Evolutionary conservation across 92 coral and sea anemone species (phyloP).

Genomic region (Siderastrea siderea): DNA sequence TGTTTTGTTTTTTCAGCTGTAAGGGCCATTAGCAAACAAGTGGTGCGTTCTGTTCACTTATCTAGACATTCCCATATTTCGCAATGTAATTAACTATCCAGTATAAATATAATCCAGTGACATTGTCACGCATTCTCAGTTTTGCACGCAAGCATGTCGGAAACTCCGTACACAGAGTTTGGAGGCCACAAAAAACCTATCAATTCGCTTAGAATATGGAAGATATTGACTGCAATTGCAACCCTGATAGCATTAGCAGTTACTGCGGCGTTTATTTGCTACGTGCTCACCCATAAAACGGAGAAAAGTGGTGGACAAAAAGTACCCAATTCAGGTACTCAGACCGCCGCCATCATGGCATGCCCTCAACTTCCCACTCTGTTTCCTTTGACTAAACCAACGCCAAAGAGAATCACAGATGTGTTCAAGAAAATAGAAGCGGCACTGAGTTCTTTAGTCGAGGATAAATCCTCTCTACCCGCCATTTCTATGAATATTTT

Average conservation of each 20-base stretch:
- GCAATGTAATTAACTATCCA: too few relatives aligned
- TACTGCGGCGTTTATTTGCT: conserved; percentile 38
- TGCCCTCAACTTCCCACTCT: conserved; percentile 66
- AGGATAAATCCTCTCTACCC: conserved; percentile 41
- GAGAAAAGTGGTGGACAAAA: not conserved
- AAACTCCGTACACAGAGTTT: too few relatives aligned
- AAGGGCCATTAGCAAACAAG: too few relatives aligned
- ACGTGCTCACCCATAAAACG: conserved; percentile 16
- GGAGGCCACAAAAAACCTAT: not conserved
- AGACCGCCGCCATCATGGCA: not conserved
- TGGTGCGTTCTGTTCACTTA: too few relatives aligned
- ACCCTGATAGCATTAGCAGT: conserved; percentile 5
- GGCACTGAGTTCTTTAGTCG: conserved; percentile 31
- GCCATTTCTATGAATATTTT: conserved; percentile 67
- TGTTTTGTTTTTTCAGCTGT: too few relatives aligned
- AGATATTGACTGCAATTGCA: conserved; percentile 3
- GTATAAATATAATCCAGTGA: too few relatives aligned
- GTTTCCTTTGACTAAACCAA: conserved; percentile 48
- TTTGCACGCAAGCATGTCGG: too few relatives aligned
- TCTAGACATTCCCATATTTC: too few relatives aligned
- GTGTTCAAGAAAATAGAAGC: conserved; percentile 36
- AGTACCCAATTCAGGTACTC: not conserved
- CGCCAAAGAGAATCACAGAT: conserved; percentile 42
- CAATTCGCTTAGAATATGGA: conserved; percentile 23
- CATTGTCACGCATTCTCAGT: too few relatives aligned